phyloP scores from a whole-genome alignment of 2,113 vertebrate species.

The Alosa alosa region DNA sequence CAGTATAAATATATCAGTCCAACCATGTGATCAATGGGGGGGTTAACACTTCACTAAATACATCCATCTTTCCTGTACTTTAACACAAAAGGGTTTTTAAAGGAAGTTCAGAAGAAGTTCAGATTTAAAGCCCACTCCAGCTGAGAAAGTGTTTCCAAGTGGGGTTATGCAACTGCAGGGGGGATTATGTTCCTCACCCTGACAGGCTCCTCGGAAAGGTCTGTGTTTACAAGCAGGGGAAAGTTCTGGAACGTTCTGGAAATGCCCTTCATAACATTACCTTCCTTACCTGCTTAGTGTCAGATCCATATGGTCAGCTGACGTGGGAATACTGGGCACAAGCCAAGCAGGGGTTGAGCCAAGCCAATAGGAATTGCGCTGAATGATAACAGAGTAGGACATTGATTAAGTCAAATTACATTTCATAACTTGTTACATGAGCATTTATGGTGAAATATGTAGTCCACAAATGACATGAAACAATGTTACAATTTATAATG shows the following conservation, averaged over 20 bases:
- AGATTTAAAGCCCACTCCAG: background rate
- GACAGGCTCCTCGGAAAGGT: background rate
- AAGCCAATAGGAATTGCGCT: too few relatives aligned
- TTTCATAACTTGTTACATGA: too few relatives aligned
- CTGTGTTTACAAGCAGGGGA: background rate
- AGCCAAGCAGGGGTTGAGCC: too few relatives aligned
- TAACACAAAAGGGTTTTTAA: background rate
- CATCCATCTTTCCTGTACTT: background rate
- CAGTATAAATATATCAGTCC: too few relatives aligned
- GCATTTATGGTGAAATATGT: too few relatives aligned
- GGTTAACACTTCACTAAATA: background rate
- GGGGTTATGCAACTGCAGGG: background rate
- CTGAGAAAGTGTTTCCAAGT: background rate
- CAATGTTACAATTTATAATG: too few relatives aligned
- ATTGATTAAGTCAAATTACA: too few relatives aligned
- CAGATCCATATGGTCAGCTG: too few relatives aligned
- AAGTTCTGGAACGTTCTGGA: background rate
- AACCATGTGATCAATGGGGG: too few relatives aligned
- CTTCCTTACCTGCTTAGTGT: background rate
- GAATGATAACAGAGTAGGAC: too few relatives aligned
- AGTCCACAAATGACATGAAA: too few relatives aligned
- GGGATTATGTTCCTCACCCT: background rate
- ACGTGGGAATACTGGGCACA: too few relatives aligned
- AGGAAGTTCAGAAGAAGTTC: background rate
- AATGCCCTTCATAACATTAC: background rate